Conservation (phyloP, 2,888 invertebrate species). For the Arge pagana region DNA sequence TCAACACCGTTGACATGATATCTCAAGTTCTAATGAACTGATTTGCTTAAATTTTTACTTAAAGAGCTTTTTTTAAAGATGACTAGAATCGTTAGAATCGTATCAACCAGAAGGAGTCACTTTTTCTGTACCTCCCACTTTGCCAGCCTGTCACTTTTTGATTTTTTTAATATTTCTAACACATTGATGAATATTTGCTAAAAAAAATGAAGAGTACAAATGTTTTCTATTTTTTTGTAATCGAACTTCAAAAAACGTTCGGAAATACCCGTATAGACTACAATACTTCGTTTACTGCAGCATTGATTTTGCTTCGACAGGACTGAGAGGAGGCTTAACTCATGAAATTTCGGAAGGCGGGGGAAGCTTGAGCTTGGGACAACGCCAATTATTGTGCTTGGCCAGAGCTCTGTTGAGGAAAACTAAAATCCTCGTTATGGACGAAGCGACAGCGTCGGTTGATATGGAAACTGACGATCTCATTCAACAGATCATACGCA, state of each 20-base stretch:
- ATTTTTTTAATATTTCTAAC: not conserved
- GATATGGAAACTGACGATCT: constrained; percentile 89
- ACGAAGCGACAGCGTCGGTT: constrained; percentile 92
- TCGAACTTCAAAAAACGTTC: too few species aligned
- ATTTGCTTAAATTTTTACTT: too few species aligned
- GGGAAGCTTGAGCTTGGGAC: constrained; percentile 88
- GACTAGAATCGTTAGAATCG: too few species aligned
- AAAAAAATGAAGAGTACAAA: not conserved
- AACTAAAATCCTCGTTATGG: constrained; percentile 82
- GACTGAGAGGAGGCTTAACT: constrained; percentile 73
- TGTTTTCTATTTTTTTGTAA: too few species aligned
- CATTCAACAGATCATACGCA: constrained; percentile 85
- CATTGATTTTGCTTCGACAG: constrained; percentile 48
- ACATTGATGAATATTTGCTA: not conserved
- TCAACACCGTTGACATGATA: too few species aligned
- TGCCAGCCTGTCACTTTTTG: too few species aligned
- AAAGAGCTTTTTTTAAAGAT: too few species aligned
- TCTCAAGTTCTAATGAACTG: too few species aligned
- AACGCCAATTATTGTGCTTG: constrained; percentile 83
- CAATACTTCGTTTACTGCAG: not conserved
- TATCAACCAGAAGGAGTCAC: too few species aligned
- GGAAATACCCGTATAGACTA: too few species aligned
- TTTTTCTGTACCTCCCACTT: too few species aligned
- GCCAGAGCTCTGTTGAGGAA: constrained; percentile 85
- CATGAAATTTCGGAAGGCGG: constrained; percentile 91